These are phyloP conservation scores for Meganola albula DNA, from an alignment of 2,888 invertebrate species.

Conservation along the genomic window DNA sequence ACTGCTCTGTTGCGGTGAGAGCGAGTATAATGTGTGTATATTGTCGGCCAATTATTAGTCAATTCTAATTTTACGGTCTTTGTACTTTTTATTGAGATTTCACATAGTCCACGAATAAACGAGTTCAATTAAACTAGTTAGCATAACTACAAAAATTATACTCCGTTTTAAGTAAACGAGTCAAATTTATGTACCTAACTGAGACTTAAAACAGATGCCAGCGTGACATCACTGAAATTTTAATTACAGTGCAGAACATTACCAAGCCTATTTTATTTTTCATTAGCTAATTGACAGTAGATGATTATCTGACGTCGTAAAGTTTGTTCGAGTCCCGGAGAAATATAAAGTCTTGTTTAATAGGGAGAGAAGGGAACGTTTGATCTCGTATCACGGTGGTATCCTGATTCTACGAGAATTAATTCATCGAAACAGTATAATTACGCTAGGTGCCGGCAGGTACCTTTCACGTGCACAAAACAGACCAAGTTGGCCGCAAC, in stretches of 20 bases:
- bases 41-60: too few relatives aligned
- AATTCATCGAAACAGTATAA: conserved; percentile 64
- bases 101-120: too few relatives aligned
- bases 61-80: too few relatives aligned
- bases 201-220: conserved; percentile 62
- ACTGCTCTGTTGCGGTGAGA: too few relatives aligned
- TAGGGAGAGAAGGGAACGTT: conserved; percentile 41
- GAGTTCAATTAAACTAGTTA: too few relatives aligned
- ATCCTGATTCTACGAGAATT: conserved; percentile 52
- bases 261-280: conserved; percentile 67
- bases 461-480: conserved; percentile 57
- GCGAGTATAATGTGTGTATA: too few relatives aligned
- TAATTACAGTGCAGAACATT: conserved; percentile 58
- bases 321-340: conserved; percentile 47
- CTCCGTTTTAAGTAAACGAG: too few relatives aligned
- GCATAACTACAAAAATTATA: too few relatives aligned
- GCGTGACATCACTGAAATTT: conserved; percentile 62
- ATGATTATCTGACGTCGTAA: conserved; percentile 69
- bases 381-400: conserved; percentile 54
- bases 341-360: conserved; percentile 51
- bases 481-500: conserved; percentile 68
- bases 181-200: too few relatives aligned
- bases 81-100: too few relatives aligned
- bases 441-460: conserved; percentile 46
- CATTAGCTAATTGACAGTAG: conserved; percentile 76